These are phyloP conservation scores for Lamprologus tigripictilis DNA, from an alignment of 2,113 vertebrate genomes.

Conservation along the genomic window DNA sequence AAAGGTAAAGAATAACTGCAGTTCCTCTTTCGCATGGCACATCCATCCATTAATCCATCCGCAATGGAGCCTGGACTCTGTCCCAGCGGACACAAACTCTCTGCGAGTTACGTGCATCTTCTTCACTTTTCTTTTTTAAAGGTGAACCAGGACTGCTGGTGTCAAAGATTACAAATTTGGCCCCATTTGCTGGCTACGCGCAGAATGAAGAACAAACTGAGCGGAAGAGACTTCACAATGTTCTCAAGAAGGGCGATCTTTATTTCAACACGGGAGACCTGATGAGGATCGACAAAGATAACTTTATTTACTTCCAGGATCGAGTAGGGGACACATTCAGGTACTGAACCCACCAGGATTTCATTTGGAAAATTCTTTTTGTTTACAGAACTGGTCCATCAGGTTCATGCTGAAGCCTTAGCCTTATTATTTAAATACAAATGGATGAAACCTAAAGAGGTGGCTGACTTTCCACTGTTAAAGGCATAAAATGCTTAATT, in stretches of 20 bases:
- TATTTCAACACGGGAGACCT: conserved; percentile 89
- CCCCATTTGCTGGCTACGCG: conserved; percentile 81
- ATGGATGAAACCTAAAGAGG: background rate
- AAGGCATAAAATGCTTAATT: background rate
- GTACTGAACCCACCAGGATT: conserved; percentile 37
- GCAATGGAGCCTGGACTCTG: background rate
- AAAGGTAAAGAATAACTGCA: conserved; percentile 70
- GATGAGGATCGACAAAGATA: conserved; percentile 74
- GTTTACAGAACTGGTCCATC: background rate
- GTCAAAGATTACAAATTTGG: conserved; percentile 73
- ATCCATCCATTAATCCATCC: background rate
- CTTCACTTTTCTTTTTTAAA: conserved; percentile 19
- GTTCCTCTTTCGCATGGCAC: background rate
- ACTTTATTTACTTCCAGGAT: conserved; percentile 87
- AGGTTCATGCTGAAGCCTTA: background rate
- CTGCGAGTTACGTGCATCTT: background rate
- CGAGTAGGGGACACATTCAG: conserved; percentile 87
- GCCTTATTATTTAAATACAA: background rate
- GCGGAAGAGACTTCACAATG: conserved; percentile 77
- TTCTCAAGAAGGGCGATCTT: conserved; percentile 79
- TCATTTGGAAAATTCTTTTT: background rate
- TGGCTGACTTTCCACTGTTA: background rate
- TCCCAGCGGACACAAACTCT: background rate
- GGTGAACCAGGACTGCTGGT: conserved; percentile 81
- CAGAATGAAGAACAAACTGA: conserved; percentile 75